Conservation (phyloP, 2,888 invertebrate species). For the Erynnis tages region DNA sequence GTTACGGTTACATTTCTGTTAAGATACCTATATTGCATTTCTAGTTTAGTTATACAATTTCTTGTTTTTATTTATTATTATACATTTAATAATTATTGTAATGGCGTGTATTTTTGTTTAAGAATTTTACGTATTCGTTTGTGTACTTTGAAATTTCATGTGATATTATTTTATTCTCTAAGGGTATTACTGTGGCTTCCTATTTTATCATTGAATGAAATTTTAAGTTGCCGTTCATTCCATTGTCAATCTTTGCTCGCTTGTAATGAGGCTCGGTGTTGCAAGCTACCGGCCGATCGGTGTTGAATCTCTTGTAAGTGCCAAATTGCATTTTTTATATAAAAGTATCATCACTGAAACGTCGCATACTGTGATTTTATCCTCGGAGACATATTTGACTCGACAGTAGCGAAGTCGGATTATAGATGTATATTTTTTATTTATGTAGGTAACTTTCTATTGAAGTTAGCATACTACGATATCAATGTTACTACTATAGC, state of each 20-base stretch:
- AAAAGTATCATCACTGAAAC: constrained; percentile 45
- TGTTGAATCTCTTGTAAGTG: constrained; percentile 69
- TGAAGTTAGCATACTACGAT: constrained; percentile 64
- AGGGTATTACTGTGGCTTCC: constrained; percentile 57
- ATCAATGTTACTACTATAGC: constrained; percentile 47
- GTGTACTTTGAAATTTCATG: constrained; percentile 75
- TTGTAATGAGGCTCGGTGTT: constrained; percentile 4
- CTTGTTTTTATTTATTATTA: constrained; percentile 75
- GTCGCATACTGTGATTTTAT: constrained; percentile 66
- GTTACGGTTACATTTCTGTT: constrained; percentile 57
- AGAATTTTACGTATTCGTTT: constrained; percentile 66
- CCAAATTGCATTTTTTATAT: constrained; percentile 65
- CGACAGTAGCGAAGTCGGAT: constrained; percentile 59
- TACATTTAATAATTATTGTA: constrained; percentile 58
- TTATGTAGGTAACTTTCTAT: constrained; percentile 73
- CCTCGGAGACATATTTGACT: constrained; percentile 53
- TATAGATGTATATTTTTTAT: constrained; percentile 66
- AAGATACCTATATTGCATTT: constrained; percentile 75
- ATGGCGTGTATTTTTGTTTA: constrained; percentile 74
- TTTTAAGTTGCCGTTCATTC: constrained; percentile 59
- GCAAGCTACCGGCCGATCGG: constrained; percentile 16
- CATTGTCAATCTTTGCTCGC: constrained; percentile 40
- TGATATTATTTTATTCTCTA: constrained; percentile 73
- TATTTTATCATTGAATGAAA: constrained; percentile 47
- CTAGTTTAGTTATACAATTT: constrained; percentile 75